Evolutionary conservation across 2,113 vertebrate species (phyloP), one percentile per base, ranked within the genome.

Genomic region (Antidorcas marsupialis): DNA sequence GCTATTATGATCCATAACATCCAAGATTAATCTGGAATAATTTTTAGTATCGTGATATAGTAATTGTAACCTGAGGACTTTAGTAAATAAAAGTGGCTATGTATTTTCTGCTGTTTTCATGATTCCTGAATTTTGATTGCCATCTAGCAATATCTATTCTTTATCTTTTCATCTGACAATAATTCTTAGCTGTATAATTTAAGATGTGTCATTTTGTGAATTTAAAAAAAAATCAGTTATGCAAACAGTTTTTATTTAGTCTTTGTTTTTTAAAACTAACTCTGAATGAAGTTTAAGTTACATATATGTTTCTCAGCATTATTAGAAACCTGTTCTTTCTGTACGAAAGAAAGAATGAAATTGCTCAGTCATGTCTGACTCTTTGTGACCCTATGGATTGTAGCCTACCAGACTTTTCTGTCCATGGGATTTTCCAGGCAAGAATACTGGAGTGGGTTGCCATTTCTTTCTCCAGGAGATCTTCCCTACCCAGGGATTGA

Each of bases 321-420:
- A 87, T 87, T 47, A 85, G 17, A 96, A 91, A 74, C 4, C 6
- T 81, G 3, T 9, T 81, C 4, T 57, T 87, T 91, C 53, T 87
- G 12, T 76, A 60, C 13, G 12, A 60, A 60, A 60, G 59, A 60
- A 60, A 30, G 11, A 60, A 12, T 12, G 27, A 60, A 60, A 28
- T 60, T 0, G 0, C 2, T 60, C 59, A 60, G 27, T 60, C 2
- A 1, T 60, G 59, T 60, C 59, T 0, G 6, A 60, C 59, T 60
- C 59, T 60, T 60, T 60, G 27, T 28, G 59, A 60, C 12, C 59
- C 12, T 28, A 28, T 28, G 11, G 2, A 28, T 12, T 60, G 5
- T 60, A 30, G 59, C 12, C 11, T 60, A 60, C 27, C 27, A 28
- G 59, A 12, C 27, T 14, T 60, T 28, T 60, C 59, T 1, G 0